A percentile compares a stretch with the other conserved stretches of the same genome.
phyloP scores from a whole-genome alignment of 2,888 invertebrate species.

The Pharmacophagus antenor region DNA sequence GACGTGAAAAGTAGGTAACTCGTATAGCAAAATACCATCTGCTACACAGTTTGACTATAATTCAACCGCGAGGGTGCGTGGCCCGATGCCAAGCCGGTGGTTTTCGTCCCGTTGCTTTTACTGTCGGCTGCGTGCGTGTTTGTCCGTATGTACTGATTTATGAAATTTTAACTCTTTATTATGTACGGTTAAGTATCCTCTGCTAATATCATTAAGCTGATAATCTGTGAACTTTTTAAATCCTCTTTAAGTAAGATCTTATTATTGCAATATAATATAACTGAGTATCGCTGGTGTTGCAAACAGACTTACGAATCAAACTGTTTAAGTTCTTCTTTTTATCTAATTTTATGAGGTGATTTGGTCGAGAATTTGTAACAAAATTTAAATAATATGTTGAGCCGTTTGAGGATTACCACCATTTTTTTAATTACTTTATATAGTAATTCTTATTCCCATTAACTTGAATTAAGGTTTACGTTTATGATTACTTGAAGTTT shows the following conservation, averaged over 20 bases:
- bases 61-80: slow-evolving; percentile 49
- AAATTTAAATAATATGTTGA: no score
- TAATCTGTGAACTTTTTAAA: not conserved
- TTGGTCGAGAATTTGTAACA: no score
- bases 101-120: slow-evolving; percentile 44
- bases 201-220: not conserved
- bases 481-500: no score
- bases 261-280: no score
- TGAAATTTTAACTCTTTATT: not conserved
- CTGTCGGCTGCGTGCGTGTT: slow-evolving; percentile 23
- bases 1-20: slow-evolving; percentile 1
- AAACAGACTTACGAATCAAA: no score
- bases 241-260: not conserved
- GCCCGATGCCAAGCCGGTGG: slow-evolving; percentile 62
- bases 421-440: no score
- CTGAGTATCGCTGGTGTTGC: no score
- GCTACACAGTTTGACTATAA: slow-evolving; percentile 19
- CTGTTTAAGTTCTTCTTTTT: no score
- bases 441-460: no score
- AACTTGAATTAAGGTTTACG: no score
- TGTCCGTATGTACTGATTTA: slow-evolving; percentile 22
- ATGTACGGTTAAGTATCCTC: slow-evolving; percentile 1
- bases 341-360: no score
- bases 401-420: no score
- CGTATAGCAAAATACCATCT: slow-evolving; percentile 16